Conservation (phyloP, 1,140 invertebrate genomes). For the Tachypleus tridentatus region DNA sequence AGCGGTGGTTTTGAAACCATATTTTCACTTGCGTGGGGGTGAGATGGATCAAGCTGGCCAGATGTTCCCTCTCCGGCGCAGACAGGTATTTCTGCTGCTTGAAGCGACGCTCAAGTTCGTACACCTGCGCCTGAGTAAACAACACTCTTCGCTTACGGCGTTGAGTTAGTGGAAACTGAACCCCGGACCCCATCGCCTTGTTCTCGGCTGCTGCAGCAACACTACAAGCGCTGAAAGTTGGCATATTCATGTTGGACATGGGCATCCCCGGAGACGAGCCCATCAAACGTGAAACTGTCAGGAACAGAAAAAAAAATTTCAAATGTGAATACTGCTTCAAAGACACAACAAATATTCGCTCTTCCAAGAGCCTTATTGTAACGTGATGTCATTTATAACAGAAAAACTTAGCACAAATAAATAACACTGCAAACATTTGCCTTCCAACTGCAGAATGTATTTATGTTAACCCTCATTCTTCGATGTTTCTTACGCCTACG, state of each 20-base stretch:
- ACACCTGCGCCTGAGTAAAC: slow-evolving; percentile 64
- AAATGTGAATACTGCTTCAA: too few relatives aligned
- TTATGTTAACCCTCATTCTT: too few relatives aligned
- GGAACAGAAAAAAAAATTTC: too few relatives aligned
- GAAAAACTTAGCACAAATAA: too few relatives aligned
- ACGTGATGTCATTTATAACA: too few relatives aligned
- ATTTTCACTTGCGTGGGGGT: slow-evolving; percentile 83
- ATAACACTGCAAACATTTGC: too few relatives aligned
- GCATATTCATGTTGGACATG: slow-evolving; percentile 22
- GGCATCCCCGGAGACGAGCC: slow-evolving; percentile 18
- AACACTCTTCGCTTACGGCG: neutral
- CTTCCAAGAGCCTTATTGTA: too few relatives aligned
- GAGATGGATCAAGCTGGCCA: slow-evolving; percentile 42
- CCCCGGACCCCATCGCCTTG: neutral
- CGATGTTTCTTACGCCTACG: too few relatives aligned
- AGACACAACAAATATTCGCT: too few relatives aligned
- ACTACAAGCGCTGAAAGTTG: slow-evolving; percentile 17
- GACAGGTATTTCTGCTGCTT: slow-evolving; percentile 58
- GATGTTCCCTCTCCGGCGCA: slow-evolving; percentile 50
- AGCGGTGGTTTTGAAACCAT: slow-evolving; percentile 76
- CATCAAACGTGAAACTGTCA: slow-evolving; percentile 12
- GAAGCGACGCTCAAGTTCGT: slow-evolving; percentile 92
- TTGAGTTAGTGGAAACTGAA: slow-evolving; percentile 32
- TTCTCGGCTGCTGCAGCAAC: slow-evolving; percentile 17
- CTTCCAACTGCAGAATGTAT: too few relatives aligned